phyloP scores from a whole-genome alignment of 2,113 vertebrate genomes.

The Rhadina sibilatrix region DNA sequence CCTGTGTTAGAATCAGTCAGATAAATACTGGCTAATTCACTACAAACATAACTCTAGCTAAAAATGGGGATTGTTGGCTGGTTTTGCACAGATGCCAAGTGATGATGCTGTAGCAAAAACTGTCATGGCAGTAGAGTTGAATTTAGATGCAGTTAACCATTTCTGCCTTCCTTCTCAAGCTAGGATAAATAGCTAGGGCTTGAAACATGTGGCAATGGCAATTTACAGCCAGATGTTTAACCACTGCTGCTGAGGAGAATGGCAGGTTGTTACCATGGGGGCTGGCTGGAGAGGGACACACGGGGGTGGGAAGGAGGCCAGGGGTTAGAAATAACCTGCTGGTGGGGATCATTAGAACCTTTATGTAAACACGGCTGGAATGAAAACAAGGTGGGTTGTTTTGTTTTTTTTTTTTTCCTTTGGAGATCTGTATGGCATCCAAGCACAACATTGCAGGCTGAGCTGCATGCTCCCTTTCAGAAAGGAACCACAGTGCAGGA shows the following conservation, averaged over 20 bases:
- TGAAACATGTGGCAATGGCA: not conserved
- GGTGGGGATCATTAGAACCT: conserved; percentile 70
- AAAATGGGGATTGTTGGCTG: not conserved
- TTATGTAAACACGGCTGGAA: conserved; percentile 75
- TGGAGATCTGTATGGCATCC: conserved; percentile 71
- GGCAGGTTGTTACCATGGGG: conserved; percentile 47
- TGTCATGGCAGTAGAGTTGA: not conserved
- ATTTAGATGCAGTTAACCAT: not conserved
- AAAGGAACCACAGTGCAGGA: conserved; percentile 71
- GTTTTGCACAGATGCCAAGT: not conserved
- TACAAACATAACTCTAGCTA: not conserved
- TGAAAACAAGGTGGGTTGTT: conserved; percentile 65
- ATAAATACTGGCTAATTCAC: not conserved
- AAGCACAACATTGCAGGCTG: conserved; percentile 75
- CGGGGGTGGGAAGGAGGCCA: not conserved
- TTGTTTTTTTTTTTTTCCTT: conserved; percentile 9
- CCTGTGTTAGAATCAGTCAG: not conserved
- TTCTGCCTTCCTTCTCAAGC: not conserved
- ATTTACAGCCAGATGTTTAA: conserved; percentile 39
- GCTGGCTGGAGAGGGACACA: not conserved
- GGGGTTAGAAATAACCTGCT: conserved; percentile 70
- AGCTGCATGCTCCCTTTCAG: conserved; percentile 57
- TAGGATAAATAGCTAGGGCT: not conserved
- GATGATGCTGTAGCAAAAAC: not conserved
- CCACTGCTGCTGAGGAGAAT: not conserved